phyloP scores from a whole-genome alignment of 2,113 vertebrate genomes.

The Microcebus griseorufus region DNA sequence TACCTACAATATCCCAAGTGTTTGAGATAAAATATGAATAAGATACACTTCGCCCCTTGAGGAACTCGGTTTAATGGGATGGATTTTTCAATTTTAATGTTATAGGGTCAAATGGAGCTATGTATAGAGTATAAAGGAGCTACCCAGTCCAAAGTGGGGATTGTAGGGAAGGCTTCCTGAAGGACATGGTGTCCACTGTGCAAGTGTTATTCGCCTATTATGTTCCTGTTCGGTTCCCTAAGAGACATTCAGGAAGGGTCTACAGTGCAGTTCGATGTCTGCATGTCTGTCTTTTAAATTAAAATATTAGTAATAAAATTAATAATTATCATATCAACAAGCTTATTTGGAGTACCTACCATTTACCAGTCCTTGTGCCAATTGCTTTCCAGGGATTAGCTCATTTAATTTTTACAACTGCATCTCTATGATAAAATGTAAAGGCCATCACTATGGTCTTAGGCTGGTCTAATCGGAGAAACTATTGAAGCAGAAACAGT shows the following conservation, averaged over 20 bases:
- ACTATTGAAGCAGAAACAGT: background rate
- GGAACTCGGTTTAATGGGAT: background rate
- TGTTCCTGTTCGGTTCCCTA: background rate
- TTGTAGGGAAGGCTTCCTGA: background rate
- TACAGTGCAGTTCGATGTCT: background rate
- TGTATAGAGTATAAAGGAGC: background rate
- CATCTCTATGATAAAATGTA: background rate
- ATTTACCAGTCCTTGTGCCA: background rate
- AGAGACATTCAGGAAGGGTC: background rate
- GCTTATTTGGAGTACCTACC: background rate
- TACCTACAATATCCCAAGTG: background rate
- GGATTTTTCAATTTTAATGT: background rate
- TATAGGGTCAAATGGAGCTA: background rate
- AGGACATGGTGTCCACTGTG: fast-evolving
- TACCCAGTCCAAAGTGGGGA: background rate
- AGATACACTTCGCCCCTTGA: background rate
- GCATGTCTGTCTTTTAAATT: background rate
- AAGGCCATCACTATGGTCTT: background rate
- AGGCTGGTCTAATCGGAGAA: background rate
- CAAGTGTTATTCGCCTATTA: background rate
- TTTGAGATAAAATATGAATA: slow-evolving; percentile 28
- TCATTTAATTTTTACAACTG: background rate
- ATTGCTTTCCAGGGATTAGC: background rate
- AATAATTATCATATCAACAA: background rate
- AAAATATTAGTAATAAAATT: background rate